Conservation (phyloP, 2,888 invertebrate species). For the Holacanthella duospinosa region DNA sequence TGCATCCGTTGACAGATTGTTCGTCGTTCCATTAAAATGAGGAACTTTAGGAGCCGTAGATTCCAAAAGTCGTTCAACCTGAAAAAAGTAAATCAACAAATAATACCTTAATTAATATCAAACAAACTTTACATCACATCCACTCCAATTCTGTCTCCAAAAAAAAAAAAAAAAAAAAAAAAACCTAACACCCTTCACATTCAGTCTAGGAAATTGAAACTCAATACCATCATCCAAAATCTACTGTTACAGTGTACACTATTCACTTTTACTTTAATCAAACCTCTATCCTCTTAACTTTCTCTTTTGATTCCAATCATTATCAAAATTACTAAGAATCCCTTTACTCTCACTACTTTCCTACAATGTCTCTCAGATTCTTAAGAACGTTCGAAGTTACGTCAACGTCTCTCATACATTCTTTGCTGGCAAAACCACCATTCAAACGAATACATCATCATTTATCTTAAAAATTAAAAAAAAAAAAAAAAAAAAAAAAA, state of each 20-base stretch:
- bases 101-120: not conserved
- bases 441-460: too few species aligned
- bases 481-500: too few species aligned
- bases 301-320: too few species aligned
- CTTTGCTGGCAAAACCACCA: too few species aligned
- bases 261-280: not conserved
- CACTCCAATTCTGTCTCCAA: not conserved
- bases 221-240: not conserved
- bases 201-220: not conserved
- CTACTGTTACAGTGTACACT: not conserved
- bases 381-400: too few species aligned
- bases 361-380: too few species aligned
- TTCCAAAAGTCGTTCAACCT: conserved; percentile 34
- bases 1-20: conserved; percentile 36
- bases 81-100: conserved; percentile 12
- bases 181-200: not conserved
- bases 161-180: not conserved
- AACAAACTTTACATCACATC: not conserved
- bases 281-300: too few species aligned
- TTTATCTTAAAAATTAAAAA: too few species aligned
- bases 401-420: too few species aligned
- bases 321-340: too few species aligned
- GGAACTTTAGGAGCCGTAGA: conserved; percentile 36
- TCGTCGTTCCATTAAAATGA: conserved; percentile 33
- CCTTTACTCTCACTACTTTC: too few species aligned